Percentiles rank a stretch among this genome's conserved stretches.
Conservation (phyloP, 2,888 invertebrate species). For the Polia nebulosa region DNA sequence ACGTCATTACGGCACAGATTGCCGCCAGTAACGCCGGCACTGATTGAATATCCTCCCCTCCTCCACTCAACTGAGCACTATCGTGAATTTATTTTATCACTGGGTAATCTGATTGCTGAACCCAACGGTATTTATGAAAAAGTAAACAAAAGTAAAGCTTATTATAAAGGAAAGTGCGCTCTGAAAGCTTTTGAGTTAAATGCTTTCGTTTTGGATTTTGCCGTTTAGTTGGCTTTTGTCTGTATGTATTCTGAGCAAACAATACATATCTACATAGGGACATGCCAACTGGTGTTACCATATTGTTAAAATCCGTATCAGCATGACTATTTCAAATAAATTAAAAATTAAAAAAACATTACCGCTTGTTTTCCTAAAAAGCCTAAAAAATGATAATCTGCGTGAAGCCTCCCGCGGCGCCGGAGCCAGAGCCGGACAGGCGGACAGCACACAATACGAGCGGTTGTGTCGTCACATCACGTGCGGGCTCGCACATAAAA, state of each 20-base stretch:
- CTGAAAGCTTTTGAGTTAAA: conserved; percentile 2
- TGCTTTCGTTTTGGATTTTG: conserved; percentile 19
- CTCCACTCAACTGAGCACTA: conserved; percentile 30
- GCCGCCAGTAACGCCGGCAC: conserved; percentile 41
- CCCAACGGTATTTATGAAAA: conserved; percentile 36
- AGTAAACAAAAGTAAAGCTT: conserved; percentile 30
- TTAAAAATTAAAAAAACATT: background rate
- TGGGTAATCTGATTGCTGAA: conserved; percentile 39
- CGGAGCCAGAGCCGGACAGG: background rate
- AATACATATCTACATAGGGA: too few relatives aligned
- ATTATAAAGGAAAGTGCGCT: conserved; percentile 11
- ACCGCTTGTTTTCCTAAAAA: conserved; percentile 5
- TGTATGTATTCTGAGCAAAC: background rate
- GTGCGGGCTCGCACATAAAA: conserved; percentile 65
- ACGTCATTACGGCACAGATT: conserved; percentile 50
- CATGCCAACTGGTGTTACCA: too few relatives aligned
- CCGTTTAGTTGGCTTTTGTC: background rate
- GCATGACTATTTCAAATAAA: background rate
- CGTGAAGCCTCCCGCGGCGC: background rate
- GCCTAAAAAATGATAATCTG: conserved; percentile 32
- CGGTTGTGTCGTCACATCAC: conserved; percentile 54
- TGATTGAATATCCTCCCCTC: conserved; percentile 49
- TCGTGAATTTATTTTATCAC: conserved; percentile 48
- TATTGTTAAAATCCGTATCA: background rate
- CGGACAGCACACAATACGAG: conserved; percentile 19